Evolutionary conservation across 2,888 invertebrate genomes (phyloP).

Genomic region (Lathronympha strigana): DNA sequence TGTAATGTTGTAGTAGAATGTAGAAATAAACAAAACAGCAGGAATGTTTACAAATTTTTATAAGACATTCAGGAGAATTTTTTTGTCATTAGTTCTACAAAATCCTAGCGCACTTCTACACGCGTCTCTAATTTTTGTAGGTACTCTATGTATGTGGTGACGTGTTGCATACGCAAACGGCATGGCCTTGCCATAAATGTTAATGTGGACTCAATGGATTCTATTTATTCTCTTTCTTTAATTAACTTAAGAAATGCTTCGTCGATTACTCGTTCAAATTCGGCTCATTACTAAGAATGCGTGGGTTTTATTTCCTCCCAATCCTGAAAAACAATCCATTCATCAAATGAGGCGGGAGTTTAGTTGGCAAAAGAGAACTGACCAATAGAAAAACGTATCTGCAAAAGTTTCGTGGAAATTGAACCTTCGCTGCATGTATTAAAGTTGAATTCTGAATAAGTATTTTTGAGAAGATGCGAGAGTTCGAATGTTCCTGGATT

Average conservation of each 20-base stretch:
- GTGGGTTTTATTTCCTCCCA: conserved; percentile 9
- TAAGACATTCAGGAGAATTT: neutral
- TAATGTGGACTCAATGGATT: neutral
- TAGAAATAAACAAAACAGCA: neutral
- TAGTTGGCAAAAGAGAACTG: conserved; percentile 13
- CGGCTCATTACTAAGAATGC: conserved; percentile 9
- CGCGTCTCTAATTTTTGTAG: too few relatives aligned
- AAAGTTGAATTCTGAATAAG: neutral
- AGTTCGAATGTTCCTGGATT: conserved; percentile 8
- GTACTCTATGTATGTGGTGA: too few relatives aligned
- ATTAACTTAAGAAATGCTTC: conserved; percentile 3
- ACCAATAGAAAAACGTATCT: neutral
- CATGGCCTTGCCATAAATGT: too few relatives aligned
- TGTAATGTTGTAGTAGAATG: neutral
- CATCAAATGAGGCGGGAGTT: conserved; percentile 10
- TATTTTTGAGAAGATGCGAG: neutral
- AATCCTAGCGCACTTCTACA: too few relatives aligned
- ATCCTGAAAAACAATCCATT: conserved; percentile 21
- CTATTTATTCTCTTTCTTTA: neutral
- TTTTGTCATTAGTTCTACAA: too few relatives aligned
- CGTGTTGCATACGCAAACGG: too few relatives aligned
- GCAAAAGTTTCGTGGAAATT: neutral
- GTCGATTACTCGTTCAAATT: neutral
- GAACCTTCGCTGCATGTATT: neutral
- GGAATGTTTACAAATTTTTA: neutral